Conservation (phyloP, 2,113 vertebrate species). For the Ardeotis arabs region DNA sequence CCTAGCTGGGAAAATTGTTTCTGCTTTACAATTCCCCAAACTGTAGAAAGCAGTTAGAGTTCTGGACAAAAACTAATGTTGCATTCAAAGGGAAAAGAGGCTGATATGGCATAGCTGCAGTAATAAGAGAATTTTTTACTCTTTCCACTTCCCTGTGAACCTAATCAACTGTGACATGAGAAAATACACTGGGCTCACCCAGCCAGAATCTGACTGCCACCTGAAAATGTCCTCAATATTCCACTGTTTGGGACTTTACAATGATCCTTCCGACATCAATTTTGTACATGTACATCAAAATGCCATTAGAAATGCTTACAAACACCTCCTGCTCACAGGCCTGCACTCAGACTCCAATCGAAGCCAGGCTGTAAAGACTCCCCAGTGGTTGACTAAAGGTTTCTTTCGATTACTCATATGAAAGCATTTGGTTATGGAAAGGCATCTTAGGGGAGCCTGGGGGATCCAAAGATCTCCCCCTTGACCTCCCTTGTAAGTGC, state of each 20-base stretch:
- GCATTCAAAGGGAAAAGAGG: conserved; percentile 88
- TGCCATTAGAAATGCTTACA: conserved; percentile 91
- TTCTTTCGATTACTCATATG: conserved; percentile 75
- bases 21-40: conserved; percentile 87
- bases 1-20: conserved; percentile 87
- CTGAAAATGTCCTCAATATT: conserved; percentile 85
- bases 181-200: conserved; percentile 88
- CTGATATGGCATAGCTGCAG: conserved; percentile 82
- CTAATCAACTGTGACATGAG: conserved; percentile 99
- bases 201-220: conserved; percentile 83
- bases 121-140: conserved; percentile 88
- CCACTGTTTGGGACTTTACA: conserved; percentile 84
- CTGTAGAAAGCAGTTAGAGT: conserved; percentile 86
- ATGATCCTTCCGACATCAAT: conserved; percentile 86
- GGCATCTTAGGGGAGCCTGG: conserved; percentile 40
- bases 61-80: conserved; percentile 88
- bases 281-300: conserved; percentile 97
- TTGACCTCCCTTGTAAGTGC: background rate
- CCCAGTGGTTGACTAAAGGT: conserved; percentile 77
- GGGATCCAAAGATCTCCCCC: conserved; percentile 25
- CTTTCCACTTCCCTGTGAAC: conserved; percentile 87
- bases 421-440: conserved; percentile 78
- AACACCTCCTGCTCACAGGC: conserved; percentile 63
- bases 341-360: conserved; percentile 61
- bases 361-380: conserved; percentile 73